Base-by-base conservation (phyloP, 2,888 invertebrate species). In the Trichacis sp. region DNA sequence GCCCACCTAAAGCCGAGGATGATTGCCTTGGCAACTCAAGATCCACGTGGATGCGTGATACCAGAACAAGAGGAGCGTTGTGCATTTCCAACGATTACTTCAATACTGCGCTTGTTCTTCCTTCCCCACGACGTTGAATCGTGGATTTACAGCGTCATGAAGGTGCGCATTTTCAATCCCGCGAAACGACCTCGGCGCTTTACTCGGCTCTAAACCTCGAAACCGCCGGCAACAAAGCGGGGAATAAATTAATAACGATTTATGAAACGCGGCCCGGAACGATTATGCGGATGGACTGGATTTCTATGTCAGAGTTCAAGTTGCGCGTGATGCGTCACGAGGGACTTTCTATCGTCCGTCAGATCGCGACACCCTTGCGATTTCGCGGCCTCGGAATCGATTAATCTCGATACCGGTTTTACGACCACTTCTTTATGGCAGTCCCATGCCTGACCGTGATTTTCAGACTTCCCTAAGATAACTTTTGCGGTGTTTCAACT, bases 361-460 rank as follows among this genome's bases (percentile, higher is more conserved):
- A 30, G 61, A 63, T 65, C 60, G 38, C 64, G 65, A 70, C 53
- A 54, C 55, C 58, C 52, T 55, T 54, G 61, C 54, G 64, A 65
- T n/a, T n/a, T 61, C 59, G 43, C 54, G 59, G 50, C 49, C 64
- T 66, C 62, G 60, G 56, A 56, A 58, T 60, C 59, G 58, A 69
- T 69, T 62, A 71, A 73, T 74, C 68, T 71, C 64, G 43, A 60
- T 65, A 53, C 61, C 68, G 71, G 66, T 70, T 73, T 73, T 71
- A 65, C 66, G 64, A 70, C 64, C 47, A 42, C 50, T 57, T 64
- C 57, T 69, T 70, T 72, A 71, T 68, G 60, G 68, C 45, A 61
- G 52, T 56, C 68, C 69, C 51, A 51, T 46, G 55, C 50, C 51
- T 50, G 54, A 47, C 42, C n/a, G n/a, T n/a, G n/a, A n/a, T n/a